Evolutionary conservation across 2,888 invertebrate genomes (phyloP).

Genomic region (Empis stercorea): DNA sequence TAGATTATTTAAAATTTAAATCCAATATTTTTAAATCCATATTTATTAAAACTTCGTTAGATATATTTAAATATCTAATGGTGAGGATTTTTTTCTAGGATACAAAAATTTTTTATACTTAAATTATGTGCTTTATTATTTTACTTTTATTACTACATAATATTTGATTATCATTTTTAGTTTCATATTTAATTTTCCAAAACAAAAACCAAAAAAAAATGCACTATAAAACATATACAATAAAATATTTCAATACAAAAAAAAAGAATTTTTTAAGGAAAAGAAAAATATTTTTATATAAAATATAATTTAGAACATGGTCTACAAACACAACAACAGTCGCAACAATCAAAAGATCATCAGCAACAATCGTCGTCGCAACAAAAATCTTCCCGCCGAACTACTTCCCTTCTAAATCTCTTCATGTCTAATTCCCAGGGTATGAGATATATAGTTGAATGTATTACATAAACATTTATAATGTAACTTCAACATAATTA

Average conservation of each 20-base stretch:
- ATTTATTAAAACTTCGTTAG: no score
- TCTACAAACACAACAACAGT: constrained; percentile 21
- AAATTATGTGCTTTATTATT: no score
- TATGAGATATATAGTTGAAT: constrained; percentile 36
- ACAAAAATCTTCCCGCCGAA: constrained; percentile 72
- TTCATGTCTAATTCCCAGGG: constrained; percentile 93
- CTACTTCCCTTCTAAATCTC: constrained; percentile 87
- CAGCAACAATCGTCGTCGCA: constrained; percentile 18
- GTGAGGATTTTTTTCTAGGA: no score
- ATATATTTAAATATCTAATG: no score
- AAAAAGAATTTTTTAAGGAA: constrained; percentile 1
- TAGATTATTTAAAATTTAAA: no score
- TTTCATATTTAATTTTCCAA: constrained; percentile 8
- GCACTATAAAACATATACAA: constrained; percentile 4
- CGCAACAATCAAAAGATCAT: constrained; percentile 19
- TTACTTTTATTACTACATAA: no score
- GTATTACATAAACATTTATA: constrained; percentile 6
- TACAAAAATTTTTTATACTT: no score
- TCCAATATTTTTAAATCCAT: no score
- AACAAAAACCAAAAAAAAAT: constrained; percentile 17
- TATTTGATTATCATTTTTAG: no score
- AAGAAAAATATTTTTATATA: no score
- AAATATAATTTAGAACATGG: constrained; percentile 12
- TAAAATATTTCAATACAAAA: constrained; percentile 7
- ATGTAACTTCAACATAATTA: constrained; percentile 4